Percentiles rank a stretch among this genome's conserved stretches.
phyloP scores from a whole-genome alignment of 2,797 vertebrate genomes.

The Myotis planiceps region DNA sequence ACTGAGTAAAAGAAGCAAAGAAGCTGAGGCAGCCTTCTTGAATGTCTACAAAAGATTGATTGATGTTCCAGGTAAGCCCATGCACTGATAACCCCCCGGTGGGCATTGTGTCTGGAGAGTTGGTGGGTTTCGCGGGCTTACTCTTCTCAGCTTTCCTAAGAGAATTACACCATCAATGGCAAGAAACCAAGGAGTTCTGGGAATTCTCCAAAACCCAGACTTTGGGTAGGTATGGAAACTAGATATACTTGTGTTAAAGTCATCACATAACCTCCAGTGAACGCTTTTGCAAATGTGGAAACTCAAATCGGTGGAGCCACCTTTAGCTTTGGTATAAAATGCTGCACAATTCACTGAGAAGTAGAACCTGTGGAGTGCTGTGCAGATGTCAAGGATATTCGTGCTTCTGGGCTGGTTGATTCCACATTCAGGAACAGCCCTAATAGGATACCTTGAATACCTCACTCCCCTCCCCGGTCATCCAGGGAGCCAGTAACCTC shows the following conservation, averaged over 20 bases:
- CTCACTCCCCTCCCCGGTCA: not conserved
- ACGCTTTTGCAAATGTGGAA: not conserved
- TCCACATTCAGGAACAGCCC: not conserved
- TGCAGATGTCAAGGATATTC: accelerated
- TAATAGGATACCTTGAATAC: not conserved
- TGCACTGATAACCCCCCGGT: too few species aligned
- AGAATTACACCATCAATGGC: not conserved
- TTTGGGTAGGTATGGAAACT: not conserved
- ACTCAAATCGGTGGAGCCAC: not conserved
- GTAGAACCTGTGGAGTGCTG: not conserved
- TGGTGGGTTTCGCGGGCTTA: accelerated
- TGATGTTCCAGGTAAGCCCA: constrained; percentile 96
- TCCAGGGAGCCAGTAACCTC: not conserved
- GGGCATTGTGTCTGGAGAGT: not conserved
- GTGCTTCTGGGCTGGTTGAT: not conserved
- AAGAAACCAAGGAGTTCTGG: not conserved
- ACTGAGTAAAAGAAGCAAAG: constrained; percentile 99
- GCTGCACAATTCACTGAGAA: not conserved
- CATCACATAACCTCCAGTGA: not conserved
- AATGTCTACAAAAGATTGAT: constrained; percentile 99
- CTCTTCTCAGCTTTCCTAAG: not conserved
- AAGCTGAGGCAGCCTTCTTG: constrained; percentile 99
- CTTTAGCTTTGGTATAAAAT: not conserved
- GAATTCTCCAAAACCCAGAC: not conserved
- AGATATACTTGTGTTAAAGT: not conserved